These are phyloP conservation scores for Ondatra zibethicus DNA, from an alignment of 2,113 vertebrate species.

Conservation along the genomic window DNA sequence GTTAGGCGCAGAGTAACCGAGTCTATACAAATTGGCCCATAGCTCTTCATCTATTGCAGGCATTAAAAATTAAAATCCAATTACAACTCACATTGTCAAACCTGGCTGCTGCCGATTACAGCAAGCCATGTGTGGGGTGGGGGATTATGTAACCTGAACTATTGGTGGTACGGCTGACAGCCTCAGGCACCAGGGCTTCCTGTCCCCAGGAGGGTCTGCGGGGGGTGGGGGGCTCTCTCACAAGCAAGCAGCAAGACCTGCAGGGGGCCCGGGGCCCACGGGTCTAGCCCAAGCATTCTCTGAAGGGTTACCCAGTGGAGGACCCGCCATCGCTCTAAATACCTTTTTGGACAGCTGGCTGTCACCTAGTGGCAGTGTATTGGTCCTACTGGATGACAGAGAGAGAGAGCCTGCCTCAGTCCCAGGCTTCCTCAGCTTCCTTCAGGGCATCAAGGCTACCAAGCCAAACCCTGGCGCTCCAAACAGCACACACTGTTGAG, in stretches of 20 bases:
- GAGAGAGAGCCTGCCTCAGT: neutral
- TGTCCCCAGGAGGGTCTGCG: neutral
- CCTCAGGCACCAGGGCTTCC: neutral
- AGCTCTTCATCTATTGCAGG: slow-evolving; percentile 62
- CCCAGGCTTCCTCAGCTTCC: accelerated
- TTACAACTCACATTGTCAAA: slow-evolving; percentile 73
- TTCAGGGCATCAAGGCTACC: neutral
- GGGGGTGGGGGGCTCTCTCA: neutral
- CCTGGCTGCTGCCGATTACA: slow-evolving; percentile 19
- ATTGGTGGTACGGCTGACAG: neutral
- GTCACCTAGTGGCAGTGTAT: neutral
- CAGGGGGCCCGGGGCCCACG: neutral
- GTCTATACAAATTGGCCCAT: slow-evolving; percentile 43
- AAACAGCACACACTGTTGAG: accelerated
- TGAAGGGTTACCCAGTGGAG: neutral
- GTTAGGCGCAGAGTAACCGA: slow-evolving; percentile 49
- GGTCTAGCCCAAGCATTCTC: neutral
- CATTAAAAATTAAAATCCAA: slow-evolving; percentile 83
- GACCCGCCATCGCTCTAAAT: neutral
- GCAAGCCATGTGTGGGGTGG: slow-evolving; percentile 2
- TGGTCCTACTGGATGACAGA: neutral
- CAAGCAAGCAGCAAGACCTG: neutral
- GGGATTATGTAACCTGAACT: slow-evolving; percentile 75
- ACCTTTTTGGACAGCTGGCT: neutral
- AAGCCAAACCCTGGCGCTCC: neutral